Conservation (phyloP, 2,797 vertebrate species). For the Premnoplex brunnescens region DNA sequence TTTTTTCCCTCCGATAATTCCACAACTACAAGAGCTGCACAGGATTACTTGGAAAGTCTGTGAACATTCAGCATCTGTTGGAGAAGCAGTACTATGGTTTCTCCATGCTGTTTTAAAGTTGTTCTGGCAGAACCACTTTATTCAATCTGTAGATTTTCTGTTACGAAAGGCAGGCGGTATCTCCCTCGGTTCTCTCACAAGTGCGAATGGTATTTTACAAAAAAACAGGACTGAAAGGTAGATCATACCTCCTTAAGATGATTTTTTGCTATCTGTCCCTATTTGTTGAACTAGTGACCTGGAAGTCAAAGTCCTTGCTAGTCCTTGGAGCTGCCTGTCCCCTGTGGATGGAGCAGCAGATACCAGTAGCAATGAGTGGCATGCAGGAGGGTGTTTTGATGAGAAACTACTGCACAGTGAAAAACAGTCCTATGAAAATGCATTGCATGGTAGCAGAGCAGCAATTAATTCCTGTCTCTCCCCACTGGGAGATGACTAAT, state of each 20-base stretch:
- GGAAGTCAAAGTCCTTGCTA: slow-evolving; percentile 8
- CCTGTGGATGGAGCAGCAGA: not conserved
- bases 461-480: slow-evolving; percentile 30
- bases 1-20: not conserved
- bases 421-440: not conserved
- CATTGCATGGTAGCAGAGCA: not conserved
- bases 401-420: not conserved
- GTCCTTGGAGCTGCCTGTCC: not conserved
- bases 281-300: slow-evolving; percentile 14
- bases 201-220: not conserved
- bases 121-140: not conserved
- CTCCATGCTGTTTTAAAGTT: not conserved
- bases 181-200: not conserved
- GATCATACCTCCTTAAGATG: not conserved
- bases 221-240: not conserved
- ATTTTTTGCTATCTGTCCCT: not conserved
- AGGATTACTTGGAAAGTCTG: not conserved
- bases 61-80: not conserved
- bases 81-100: not conserved
- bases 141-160: not conserved
- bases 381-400: not conserved
- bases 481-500: not conserved
- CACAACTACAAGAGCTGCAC: not conserved
- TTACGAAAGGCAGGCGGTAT: not conserved
- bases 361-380: not conserved